phyloP scores from a whole-genome alignment of 2,113 vertebrate genomes.

The Nicator chloris region DNA sequence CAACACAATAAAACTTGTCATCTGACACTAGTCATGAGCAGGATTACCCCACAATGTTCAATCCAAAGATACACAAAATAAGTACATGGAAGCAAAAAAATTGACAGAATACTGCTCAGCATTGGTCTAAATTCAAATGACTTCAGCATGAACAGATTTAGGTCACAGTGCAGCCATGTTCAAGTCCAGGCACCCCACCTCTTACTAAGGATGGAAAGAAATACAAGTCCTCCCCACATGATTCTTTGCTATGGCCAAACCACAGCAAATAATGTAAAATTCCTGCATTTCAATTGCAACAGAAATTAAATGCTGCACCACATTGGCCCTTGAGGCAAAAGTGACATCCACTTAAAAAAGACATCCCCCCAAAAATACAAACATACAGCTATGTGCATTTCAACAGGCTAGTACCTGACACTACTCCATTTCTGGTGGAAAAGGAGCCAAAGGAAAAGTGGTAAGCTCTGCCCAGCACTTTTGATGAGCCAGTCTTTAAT shows the following conservation, averaged over 20 bases:
- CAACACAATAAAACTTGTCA: background rate
- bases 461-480: background rate
- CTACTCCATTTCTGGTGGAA: background rate
- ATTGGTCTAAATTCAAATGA: background rate
- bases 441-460: background rate
- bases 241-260: background rate
- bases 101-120: background rate
- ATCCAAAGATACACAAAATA: background rate
- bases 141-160: background rate
- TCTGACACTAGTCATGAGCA: background rate
- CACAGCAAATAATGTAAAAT: background rate
- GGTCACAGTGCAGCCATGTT: background rate
- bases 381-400: background rate
- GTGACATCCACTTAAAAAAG: background rate
- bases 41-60: background rate
- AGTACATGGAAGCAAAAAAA: background rate
- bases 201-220: background rate
- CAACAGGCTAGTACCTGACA: background rate
- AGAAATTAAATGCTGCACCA: background rate
- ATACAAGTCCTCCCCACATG: background rate
- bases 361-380: background rate
- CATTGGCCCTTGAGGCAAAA: background rate
- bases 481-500: background rate
- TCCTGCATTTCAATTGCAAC: background rate
- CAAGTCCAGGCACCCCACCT: background rate